phyloP scores from a whole-genome alignment of 2,888 invertebrate species.

The Drosophila emarginata region DNA sequence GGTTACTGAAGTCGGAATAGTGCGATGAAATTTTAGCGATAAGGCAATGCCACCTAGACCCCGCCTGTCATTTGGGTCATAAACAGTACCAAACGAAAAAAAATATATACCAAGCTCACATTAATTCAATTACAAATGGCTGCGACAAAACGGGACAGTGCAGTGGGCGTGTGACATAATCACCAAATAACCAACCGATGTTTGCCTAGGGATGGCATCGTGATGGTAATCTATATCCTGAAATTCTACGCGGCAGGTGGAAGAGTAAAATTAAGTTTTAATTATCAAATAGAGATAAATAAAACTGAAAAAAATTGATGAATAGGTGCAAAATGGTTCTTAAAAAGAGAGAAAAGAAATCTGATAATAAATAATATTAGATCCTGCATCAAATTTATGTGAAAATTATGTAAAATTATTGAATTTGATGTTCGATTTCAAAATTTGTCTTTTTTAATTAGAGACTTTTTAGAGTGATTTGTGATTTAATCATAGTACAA shows the following conservation, averaged over 20 bases:
- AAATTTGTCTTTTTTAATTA: too few relatives aligned
- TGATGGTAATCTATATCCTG: not conserved
- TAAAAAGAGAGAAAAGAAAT: too few relatives aligned
- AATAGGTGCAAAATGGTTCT: too few relatives aligned
- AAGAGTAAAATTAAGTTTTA: not conserved
- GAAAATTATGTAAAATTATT: too few relatives aligned
- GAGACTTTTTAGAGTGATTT: too few relatives aligned
- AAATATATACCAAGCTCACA: slow-evolving; percentile 46
- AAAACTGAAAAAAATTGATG: too few relatives aligned
- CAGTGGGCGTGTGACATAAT: slow-evolving; percentile 76
- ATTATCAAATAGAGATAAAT: not conserved
- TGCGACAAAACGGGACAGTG: slow-evolving; percentile 59
- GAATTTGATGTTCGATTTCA: too few relatives aligned
- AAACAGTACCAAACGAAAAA: slow-evolving; percentile 40
- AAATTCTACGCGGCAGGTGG: not conserved
- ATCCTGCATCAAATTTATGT: too few relatives aligned
- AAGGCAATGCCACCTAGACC: slow-evolving; percentile 47
- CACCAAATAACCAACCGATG: slow-evolving; percentile 43
- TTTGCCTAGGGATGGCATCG: not conserved
- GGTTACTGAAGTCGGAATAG: slow-evolving; percentile 75
- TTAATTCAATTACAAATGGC: slow-evolving; percentile 80
- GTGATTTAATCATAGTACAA: too few relatives aligned
- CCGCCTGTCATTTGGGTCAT: slow-evolving; percentile 66
- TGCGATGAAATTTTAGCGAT: slow-evolving; percentile 78
- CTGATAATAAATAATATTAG: too few relatives aligned